Conservation (phyloP, 2,888 invertebrate genomes). For the Petrophora chlorosata region DNA sequence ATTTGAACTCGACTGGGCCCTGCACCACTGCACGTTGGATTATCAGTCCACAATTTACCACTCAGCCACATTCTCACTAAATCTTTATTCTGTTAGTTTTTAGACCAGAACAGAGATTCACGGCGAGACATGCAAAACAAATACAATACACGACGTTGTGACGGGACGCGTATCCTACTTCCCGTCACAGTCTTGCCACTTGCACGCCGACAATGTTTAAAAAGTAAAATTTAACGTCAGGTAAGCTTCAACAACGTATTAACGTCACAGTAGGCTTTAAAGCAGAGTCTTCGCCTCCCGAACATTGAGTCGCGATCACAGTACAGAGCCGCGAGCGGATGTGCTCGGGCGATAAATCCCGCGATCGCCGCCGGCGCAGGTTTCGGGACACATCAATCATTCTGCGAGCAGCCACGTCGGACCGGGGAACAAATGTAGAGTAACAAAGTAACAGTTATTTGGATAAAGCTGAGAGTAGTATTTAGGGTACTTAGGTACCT, state of each 20-base stretch:
- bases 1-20: too few species aligned
- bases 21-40: too few species aligned
- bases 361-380: conserved; percentile 75
- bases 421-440: conserved; percentile 38
- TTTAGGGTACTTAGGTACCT: not conserved
- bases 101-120: too few species aligned
- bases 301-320: conserved; percentile 63
- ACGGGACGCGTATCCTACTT: too few species aligned
- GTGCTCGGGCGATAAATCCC: conserved; percentile 72
- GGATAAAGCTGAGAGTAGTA: not conserved
- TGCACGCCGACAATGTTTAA: too few species aligned
- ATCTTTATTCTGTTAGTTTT: too few species aligned
- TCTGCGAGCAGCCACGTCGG: conserved; percentile 61
- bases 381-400: conserved; percentile 81
- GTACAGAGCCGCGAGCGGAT: conserved; percentile 64
- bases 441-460: conserved; percentile 12
- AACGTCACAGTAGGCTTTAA: conserved; percentile 14
- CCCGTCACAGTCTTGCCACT: too few species aligned
- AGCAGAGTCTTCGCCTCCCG: conserved; percentile 30
- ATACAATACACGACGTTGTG: too few species aligned
- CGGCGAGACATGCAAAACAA: too few species aligned
- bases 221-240: too few species aligned
- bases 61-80: too few species aligned
- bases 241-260: conserved; percentile 3
- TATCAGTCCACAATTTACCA: too few species aligned